Percentiles rank a stretch among this genome's conserved stretches.
Evolutionary conservation across 2,113 vertebrate species (phyloP).

Genomic region (Aphyosemion australe): DNA sequence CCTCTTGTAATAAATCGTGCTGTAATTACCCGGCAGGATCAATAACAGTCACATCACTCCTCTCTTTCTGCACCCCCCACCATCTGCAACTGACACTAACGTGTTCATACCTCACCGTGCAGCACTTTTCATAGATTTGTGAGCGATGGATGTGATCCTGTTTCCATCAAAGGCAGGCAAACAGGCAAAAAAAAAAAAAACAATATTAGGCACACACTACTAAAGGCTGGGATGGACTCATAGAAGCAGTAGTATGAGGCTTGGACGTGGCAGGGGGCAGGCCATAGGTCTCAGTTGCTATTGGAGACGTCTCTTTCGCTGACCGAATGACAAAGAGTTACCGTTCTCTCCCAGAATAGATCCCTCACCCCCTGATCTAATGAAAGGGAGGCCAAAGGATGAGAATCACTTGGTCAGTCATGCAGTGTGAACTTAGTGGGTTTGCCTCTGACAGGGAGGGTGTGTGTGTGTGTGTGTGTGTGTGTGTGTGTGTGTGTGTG

Average conservation of each 20-base stretch:
- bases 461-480: background rate
- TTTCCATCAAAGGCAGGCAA: conserved; percentile 10
- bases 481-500: conserved; percentile 3
- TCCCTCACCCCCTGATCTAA: conserved; percentile 45
- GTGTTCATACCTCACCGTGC: conserved; percentile 64
- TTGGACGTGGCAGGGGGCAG: conserved; percentile 29
- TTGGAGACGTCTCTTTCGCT: conserved; percentile 67
- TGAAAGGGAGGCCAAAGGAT: conserved; percentile 60
- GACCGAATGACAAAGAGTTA: conserved; percentile 61
- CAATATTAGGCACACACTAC: background rate
- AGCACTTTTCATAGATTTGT: conserved; percentile 50
- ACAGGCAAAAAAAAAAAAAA: background rate
- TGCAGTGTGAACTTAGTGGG: conserved; percentile 45
- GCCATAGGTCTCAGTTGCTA: conserved; percentile 68
- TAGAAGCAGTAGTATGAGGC: conserved; percentile 24
- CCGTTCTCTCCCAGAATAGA: conserved; percentile 68
- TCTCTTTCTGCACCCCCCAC: conserved; percentile 52
- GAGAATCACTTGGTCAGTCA: conserved; percentile 60
- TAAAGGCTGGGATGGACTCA: conserved; percentile 18
- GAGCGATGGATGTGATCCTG: conserved; percentile 47
- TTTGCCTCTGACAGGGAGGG: conserved; percentile 45
- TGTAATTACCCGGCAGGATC: conserved; percentile 78
- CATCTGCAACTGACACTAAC: conserved; percentile 71
- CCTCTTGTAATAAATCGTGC: conserved; percentile 69
- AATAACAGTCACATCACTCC: conserved; percentile 75